Evolutionary conservation across 2,113 vertebrate species (phyloP).

Genomic region (Nyctibius bracteatus): DNA sequence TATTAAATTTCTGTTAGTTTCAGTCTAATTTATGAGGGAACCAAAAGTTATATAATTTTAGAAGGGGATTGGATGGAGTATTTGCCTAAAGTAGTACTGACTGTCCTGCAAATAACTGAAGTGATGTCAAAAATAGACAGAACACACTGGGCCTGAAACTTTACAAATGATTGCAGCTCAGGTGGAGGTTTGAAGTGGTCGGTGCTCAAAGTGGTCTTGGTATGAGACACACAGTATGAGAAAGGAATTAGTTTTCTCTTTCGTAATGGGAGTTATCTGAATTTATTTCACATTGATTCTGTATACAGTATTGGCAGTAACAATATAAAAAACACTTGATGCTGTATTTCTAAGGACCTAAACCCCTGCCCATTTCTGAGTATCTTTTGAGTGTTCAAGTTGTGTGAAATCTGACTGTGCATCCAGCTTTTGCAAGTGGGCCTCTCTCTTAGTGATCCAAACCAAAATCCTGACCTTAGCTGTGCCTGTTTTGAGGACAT

Average conservation of each 20-base stretch:
- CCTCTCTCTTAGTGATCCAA: not conserved
- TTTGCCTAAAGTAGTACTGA: not conserved
- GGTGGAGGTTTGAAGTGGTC: not conserved
- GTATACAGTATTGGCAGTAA: not conserved
- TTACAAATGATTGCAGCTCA: not conserved
- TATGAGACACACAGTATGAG: not conserved
- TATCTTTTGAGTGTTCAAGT: not conserved
- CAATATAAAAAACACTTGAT: not conserved
- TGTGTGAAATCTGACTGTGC: not conserved
- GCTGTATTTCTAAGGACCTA: not conserved
- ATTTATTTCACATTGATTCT: not conserved
- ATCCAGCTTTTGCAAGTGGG: not conserved
- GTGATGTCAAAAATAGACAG: not conserved
- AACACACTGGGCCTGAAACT: not conserved
- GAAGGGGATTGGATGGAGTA: not conserved
- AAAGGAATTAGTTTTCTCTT: not conserved
- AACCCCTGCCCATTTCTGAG: not conserved
- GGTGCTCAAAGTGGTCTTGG: not conserved
- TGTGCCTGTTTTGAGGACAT: not conserved
- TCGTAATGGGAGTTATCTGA: not conserved
- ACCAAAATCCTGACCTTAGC: not conserved
- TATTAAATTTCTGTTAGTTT: not conserved
- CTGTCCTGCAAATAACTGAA: not conserved
- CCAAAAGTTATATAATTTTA: not conserved
- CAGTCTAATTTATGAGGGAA: not conserved